Conservation (phyloP, 2,797 vertebrate genomes). For the Muscicapa comitata region DNA sequence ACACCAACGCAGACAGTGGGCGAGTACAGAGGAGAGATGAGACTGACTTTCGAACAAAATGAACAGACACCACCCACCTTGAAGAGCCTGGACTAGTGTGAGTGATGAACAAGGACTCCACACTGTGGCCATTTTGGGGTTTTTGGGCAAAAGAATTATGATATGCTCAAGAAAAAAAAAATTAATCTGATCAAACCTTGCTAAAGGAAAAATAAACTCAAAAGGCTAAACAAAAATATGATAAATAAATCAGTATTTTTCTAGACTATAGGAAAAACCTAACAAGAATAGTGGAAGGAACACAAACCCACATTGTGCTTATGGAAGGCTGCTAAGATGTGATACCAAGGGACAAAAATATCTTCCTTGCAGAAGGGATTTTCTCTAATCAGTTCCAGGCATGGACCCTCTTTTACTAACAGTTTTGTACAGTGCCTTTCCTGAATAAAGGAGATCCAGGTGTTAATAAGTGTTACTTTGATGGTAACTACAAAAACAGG, state of each 20-base stretch:
- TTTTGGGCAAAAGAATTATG: not conserved
- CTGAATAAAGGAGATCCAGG: not conserved
- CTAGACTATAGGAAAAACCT: not conserved
- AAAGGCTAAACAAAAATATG: not conserved
- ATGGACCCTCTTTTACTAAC: not conserved
- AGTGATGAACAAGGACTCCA: not conserved
- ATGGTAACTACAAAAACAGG: not conserved
- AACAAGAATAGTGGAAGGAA: not conserved
- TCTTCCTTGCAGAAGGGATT: not conserved
- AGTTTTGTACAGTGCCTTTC: not conserved
- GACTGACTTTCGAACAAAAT: not conserved
- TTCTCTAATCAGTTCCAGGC: not conserved
- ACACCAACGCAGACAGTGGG: not conserved
- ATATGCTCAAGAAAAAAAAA: not conserved
- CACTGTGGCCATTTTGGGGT: fast-evolving
- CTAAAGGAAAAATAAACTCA: not conserved
- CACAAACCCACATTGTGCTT: not conserved
- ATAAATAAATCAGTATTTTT: not conserved
- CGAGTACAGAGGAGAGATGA: not conserved
- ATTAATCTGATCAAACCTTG: not conserved
- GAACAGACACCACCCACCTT: not conserved
- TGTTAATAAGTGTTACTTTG: not conserved
- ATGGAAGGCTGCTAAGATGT: not conserved
- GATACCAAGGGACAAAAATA: not conserved
- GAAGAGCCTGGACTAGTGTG: not conserved